A percentile compares a stretch with the other conserved stretches of the same genome.
Conservation (phyloP, 1,140 invertebrate genomes). For the Panagrolaimus sp. region DNA sequence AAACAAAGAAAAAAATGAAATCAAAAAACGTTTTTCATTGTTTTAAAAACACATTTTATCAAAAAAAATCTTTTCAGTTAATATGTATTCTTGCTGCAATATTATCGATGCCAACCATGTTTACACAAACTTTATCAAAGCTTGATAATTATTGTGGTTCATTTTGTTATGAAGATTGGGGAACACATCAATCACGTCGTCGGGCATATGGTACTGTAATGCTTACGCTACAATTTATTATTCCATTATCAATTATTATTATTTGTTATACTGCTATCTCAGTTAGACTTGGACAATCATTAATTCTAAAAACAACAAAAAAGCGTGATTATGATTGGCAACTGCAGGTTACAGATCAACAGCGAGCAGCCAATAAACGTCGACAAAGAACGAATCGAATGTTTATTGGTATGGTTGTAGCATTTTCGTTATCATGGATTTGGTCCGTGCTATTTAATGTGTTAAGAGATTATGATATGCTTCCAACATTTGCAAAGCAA, state of each 20-base stretch:
- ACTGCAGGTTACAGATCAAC: slow-evolving; percentile 43
- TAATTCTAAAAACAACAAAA: slow-evolving; percentile 46
- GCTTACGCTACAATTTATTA: slow-evolving; percentile 51
- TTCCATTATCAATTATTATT: slow-evolving; percentile 49
- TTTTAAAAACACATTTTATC: too few species aligned
- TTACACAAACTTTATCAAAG: slow-evolving; percentile 45
- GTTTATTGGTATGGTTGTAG: slow-evolving; percentile 59
- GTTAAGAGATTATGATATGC: slow-evolving; percentile 61
- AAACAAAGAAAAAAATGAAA: too few species aligned
- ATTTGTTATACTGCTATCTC: slow-evolving; percentile 56
- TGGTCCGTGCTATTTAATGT: slow-evolving; percentile 63
- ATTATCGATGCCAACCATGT: slow-evolving; percentile 41
- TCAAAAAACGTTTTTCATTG: too few species aligned
- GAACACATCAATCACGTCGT: slow-evolving; percentile 31
- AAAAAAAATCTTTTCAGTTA: slow-evolving; percentile 40
- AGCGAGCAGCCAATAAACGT: slow-evolving; percentile 48
- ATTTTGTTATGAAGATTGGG: slow-evolving; percentile 53
- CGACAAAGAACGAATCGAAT: slow-evolving; percentile 56
- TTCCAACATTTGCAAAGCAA: slow-evolving; percentile 46
- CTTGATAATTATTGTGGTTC: slow-evolving; percentile 47
- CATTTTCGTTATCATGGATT: slow-evolving; percentile 63
- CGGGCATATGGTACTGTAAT: slow-evolving; percentile 50
- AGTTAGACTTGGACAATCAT: slow-evolving; percentile 35
- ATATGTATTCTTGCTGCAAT: slow-evolving; percentile 46
- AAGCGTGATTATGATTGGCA: slow-evolving; percentile 45